phyloP scores from a whole-genome alignment of 1,140 invertebrate species.

The Polypedilum vanderplanki region DNA sequence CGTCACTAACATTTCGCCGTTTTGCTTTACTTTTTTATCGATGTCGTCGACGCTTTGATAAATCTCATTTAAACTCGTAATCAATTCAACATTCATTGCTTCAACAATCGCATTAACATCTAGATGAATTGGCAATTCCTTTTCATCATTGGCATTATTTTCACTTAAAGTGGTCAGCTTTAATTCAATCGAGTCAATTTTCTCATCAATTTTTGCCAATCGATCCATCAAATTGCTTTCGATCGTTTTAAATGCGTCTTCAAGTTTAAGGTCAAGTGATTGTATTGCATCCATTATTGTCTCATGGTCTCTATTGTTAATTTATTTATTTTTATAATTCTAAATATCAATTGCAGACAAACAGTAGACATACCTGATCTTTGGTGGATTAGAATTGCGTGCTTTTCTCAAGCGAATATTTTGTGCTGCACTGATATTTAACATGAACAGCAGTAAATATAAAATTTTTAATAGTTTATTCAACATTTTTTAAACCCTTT shows the following conservation, averaged over 20 bases:
- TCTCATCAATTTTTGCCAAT: background rate
- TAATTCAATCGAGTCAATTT: background rate
- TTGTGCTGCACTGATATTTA: background rate
- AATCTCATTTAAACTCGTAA: constrained; percentile 19
- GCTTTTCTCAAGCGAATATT: background rate
- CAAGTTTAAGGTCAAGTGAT: constrained; percentile 5
- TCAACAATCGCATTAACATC: background rate
- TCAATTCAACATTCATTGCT: background rate
- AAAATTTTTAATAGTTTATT: background rate
- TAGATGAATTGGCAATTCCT: background rate
- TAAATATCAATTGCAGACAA: background rate
- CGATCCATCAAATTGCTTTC: background rate
- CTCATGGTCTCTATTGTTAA: background rate
- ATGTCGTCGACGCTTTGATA: background rate
- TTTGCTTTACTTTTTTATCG: background rate
- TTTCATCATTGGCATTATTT: background rate
- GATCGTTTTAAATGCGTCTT: background rate
- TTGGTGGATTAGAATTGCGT: background rate
- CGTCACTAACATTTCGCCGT: background rate
- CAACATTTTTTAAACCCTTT: no score
- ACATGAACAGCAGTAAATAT: background rate
- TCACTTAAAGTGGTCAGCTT: background rate
- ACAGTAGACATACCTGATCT: background rate
- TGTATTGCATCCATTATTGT: background rate
- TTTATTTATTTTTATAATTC: background rate